Conservation (phyloP, 2,888 invertebrate genomes). For the Sarcophaga variegata region DNA sequence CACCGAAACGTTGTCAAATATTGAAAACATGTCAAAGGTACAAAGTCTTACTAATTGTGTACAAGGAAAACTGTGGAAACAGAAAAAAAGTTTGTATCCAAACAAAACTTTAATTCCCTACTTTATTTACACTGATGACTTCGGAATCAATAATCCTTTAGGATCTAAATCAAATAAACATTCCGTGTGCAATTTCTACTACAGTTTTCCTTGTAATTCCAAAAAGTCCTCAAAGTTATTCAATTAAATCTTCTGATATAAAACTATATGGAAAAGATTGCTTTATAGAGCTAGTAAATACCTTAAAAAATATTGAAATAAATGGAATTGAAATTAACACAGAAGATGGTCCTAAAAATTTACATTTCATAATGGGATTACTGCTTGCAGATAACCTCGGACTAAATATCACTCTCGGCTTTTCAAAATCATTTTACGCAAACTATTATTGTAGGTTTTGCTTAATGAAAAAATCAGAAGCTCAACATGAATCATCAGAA, state of each 20-base stretch:
- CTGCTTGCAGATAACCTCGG: conserved; percentile 61
- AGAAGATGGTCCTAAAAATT: conserved; percentile 6
- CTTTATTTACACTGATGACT: conserved; percentile 34
- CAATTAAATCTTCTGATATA: conserved; percentile 40
- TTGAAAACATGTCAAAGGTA: too few species aligned
- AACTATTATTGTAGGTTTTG: conserved; percentile 57
- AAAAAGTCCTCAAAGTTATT: conserved; percentile 21
- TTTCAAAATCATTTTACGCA: conserved; percentile 49
- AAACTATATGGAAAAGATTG: conserved; percentile 57
- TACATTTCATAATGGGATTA: conserved; percentile 47
- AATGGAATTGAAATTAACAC: conserved; percentile 43
- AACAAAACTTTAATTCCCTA: conserved; percentile 17
- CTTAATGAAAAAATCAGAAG: conserved; percentile 20
- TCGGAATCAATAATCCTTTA: conserved; percentile 38
- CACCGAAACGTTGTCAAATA: too few species aligned
- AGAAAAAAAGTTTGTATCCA: conserved; percentile 34
- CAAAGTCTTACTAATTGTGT: conserved; percentile 8
- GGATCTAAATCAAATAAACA: background rate
- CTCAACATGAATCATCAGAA: conserved; percentile 1
- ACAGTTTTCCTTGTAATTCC: conserved; percentile 5
- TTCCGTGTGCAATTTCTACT: conserved; percentile 21
- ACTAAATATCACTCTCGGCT: conserved; percentile 46
- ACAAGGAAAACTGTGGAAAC: conserved; percentile 37
- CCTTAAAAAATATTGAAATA: conserved; percentile 42
- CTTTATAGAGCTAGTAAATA: conserved; percentile 24